phyloP scores from a whole-genome alignment of 2,113 vertebrate species.

The Nestor notabilis region DNA sequence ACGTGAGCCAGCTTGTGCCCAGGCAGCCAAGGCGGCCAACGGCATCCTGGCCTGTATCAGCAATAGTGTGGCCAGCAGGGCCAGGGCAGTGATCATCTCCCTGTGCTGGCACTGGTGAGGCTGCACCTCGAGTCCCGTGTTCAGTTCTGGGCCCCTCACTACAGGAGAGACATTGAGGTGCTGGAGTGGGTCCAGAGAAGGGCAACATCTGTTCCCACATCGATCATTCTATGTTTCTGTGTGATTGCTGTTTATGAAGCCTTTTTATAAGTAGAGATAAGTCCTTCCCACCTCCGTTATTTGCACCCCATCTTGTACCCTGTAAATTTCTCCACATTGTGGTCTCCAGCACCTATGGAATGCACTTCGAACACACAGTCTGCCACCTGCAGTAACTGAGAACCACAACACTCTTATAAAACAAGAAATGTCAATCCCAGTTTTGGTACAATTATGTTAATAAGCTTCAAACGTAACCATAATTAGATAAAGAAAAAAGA shows the following conservation, averaged over 20 bases:
- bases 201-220: neutral
- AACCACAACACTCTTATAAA: conserved; percentile 58
- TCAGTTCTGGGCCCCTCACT: neutral
- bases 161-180: neutral
- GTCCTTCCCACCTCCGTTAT: neutral
- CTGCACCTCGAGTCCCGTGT: rapidly evolving
- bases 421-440: conserved; percentile 31
- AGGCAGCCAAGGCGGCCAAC: too few species aligned
- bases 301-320: neutral
- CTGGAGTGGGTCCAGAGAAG: neutral
- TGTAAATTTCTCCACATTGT: conserved; percentile 22
- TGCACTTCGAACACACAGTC: conserved; percentile 24
- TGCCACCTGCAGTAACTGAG: conserved; percentile 46
- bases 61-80: neutral
- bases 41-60: neutral
- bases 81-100: neutral
- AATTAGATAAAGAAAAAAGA: neutral
- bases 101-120: neutral
- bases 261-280: neutral
- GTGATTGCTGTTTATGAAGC: neutral
- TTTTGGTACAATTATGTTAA: conserved; percentile 64
- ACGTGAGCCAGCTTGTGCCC: neutral
- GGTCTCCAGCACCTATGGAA: conserved; percentile 59
- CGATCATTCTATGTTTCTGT: neutral
- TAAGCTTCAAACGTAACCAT: conserved; percentile 58